These are phyloP conservation scores for Taxidea taxus DNA, from an alignment of 2,113 vertebrate genomes.

Conservation along the genomic window DNA sequence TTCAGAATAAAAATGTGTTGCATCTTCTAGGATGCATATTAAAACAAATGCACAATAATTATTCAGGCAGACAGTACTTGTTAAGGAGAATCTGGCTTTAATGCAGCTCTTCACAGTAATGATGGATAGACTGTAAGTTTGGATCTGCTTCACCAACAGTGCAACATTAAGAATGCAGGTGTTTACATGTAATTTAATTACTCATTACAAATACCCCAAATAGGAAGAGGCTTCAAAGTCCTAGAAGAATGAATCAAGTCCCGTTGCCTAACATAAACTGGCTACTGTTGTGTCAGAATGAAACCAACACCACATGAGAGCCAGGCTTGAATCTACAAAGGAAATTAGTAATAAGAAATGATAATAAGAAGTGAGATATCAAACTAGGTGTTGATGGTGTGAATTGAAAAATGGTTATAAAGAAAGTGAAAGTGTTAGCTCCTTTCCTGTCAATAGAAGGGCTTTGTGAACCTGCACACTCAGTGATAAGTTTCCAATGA, in stretches of 20 bases:
- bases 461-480: not conserved
- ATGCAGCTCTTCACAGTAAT: not conserved
- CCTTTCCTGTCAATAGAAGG: not conserved
- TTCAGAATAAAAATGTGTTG: constrained; percentile 70
- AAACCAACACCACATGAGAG: not conserved
- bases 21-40: constrained; percentile 56
- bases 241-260: not conserved
- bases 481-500: not conserved
- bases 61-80: constrained; percentile 44
- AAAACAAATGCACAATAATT: constrained; percentile 71
- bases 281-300: not conserved
- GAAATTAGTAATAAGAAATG: constrained; percentile 24
- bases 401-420: not conserved
- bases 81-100: not conserved
- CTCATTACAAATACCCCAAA: not conserved
- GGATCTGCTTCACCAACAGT: not conserved
- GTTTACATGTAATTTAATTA: not conserved
- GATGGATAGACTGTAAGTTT: not conserved
- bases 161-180: not conserved
- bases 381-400: not conserved
- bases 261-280: not conserved
- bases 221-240: not conserved
- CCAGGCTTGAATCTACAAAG: constrained; percentile 50
- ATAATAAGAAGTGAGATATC: constrained; percentile 11
- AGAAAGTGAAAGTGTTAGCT: not conserved